These are phyloP conservation scores for Ligdia adustata DNA, from an alignment of 2,888 invertebrate genomes.

Conservation along the genomic window DNA sequence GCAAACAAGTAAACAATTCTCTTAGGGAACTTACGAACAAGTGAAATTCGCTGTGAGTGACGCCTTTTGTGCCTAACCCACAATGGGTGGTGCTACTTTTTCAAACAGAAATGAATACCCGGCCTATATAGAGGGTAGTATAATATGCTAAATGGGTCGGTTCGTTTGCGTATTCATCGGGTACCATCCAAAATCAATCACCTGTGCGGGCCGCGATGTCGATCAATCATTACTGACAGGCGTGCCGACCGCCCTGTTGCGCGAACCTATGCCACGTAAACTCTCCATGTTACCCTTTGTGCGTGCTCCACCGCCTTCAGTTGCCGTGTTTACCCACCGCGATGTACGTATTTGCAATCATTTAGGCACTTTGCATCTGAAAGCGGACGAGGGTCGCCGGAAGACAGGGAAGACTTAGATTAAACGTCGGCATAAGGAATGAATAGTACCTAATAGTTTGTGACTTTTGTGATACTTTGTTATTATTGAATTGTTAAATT, in stretches of 20 bases:
- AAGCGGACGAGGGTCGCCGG: conserved; percentile 22
- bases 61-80: conserved; percentile 22
- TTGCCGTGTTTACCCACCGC: not conserved
- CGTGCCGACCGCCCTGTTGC: conserved; percentile 37
- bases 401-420: conserved; percentile 17
- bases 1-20: conserved; percentile 22
- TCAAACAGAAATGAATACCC: conserved; percentile 31
- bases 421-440: conserved; percentile 6
- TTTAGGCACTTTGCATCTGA: conserved; percentile 21
- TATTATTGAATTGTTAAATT: too few relatives aligned
- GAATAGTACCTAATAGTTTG: not conserved
- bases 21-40: conserved; percentile 17
- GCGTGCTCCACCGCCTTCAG: conserved; percentile 5
- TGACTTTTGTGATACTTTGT: not conserved
- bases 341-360: conserved; percentile 19
- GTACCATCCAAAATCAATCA: conserved; percentile 56
- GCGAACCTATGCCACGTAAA: conserved; percentile 23
- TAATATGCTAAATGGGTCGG: conserved; percentile 44
- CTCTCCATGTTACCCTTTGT: conserved; percentile 13
- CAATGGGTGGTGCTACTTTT: conserved; percentile 24
- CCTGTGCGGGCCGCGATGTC: conserved; percentile 39
- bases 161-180: conserved; percentile 49
- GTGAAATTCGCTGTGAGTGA: conserved; percentile 25
- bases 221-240: conserved; percentile 56
- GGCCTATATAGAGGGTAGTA: conserved; percentile 25